Evolutionary conservation across 2,888 invertebrate genomes (phyloP).

Genomic region (Tetragnatha montana): DNA sequence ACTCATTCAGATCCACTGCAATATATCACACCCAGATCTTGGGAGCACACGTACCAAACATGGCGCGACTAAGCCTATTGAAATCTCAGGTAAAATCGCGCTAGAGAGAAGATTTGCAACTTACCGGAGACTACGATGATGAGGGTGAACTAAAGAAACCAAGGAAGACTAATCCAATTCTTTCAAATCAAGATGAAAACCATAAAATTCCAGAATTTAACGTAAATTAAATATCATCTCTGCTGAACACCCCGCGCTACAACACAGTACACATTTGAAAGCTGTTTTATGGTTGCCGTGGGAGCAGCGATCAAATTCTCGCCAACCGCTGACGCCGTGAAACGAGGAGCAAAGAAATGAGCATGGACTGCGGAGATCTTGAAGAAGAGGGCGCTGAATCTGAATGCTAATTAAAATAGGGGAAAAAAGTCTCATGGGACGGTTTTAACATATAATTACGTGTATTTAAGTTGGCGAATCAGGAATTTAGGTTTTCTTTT

Average conservation of each 20-base stretch:
- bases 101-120: slow-evolving; percentile 22
- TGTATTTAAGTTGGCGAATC: no score
- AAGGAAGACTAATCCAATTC: slow-evolving; percentile 39
- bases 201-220: slow-evolving; percentile 44
- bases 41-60: slow-evolving; percentile 67
- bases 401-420: neutral
- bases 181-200: slow-evolving; percentile 28
- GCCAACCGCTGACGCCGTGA: slow-evolving; percentile 44
- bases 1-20: neutral
- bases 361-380: neutral
- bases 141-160: slow-evolving; percentile 11
- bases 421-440: neutral
- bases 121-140: slow-evolving; percentile 37
- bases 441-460: neutral
- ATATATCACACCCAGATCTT: slow-evolving; percentile 44
- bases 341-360: slow-evolving; percentile 15
- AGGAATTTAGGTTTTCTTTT: no score
- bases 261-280: slow-evolving; percentile 59
- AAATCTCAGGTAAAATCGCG: slow-evolving; percentile 59
- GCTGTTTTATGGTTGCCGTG: slow-evolving; percentile 57
- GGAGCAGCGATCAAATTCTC: slow-evolving; percentile 14
- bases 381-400: neutral
- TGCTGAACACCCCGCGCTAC: slow-evolving; percentile 47
- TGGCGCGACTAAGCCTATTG: slow-evolving; percentile 66
- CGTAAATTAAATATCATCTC: slow-evolving; percentile 52